Percentiles rank a stretch among this genome's conserved stretches.
Evolutionary conservation across 35 echinoderm and acorn worm genomes (phyloP).

Genomic region (Patiria miniata): DNA sequence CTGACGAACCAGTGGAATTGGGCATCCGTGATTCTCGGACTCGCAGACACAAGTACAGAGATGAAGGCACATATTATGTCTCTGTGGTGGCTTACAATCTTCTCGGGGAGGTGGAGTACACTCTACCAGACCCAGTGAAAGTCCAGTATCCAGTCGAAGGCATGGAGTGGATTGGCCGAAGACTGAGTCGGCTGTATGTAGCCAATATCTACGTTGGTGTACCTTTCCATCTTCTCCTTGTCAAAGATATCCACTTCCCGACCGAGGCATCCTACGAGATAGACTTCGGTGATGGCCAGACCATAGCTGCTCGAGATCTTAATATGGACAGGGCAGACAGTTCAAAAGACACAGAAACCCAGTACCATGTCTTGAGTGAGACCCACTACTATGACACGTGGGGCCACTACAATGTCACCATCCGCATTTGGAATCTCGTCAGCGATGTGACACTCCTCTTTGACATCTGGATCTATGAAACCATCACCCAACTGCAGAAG

Average conservation of each 20-base stretch:
- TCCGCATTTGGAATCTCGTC: constrained; percentile 78
- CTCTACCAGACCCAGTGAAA: constrained; percentile 53
- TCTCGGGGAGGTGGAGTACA: constrained; percentile 51
- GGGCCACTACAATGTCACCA: constrained; percentile 80
- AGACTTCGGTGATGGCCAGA: constrained; percentile 73
- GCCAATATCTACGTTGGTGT: constrained; percentile 51
- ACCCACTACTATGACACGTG: constrained; percentile 66
- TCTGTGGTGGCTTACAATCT: constrained; percentile 70
- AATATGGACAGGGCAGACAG: constrained; percentile 34
- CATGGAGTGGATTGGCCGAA: constrained; percentile 65
- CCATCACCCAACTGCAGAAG: constrained; percentile 78
- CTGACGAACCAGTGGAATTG: constrained; percentile 37
- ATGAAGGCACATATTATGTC: constrained; percentile 66
- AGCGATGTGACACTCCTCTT: constrained; percentile 47
- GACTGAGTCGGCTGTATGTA: constrained; percentile 61
- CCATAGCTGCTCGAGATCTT: constrained; percentile 10
- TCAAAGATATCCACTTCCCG: constrained; percentile 67
- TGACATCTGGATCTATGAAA: constrained; percentile 79
- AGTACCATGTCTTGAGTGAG: constrained; percentile 57
- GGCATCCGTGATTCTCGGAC: constrained; percentile 35
- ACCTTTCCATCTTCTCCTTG: constrained; percentile 64
- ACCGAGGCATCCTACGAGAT: constrained; percentile 65
- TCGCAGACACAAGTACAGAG: constrained; percentile 64
- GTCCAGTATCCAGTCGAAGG: constrained; percentile 78
- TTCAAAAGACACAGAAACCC: constrained; percentile 55